phyloP scores from a whole-genome alignment of 2,888 invertebrate genomes.

The Drosophila cracens region DNA sequence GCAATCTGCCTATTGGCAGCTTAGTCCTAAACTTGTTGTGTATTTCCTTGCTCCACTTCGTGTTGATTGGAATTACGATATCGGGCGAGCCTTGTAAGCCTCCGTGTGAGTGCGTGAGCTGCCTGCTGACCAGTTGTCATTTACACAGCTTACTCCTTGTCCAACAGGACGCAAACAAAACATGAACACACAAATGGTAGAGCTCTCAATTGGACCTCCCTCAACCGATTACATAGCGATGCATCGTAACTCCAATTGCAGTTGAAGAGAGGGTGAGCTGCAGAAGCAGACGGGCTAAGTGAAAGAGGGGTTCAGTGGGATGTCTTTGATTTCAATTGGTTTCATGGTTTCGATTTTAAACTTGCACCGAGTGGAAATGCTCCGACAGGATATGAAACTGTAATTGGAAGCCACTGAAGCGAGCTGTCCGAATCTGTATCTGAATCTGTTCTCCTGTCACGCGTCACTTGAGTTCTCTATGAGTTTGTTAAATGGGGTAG shows the following conservation, averaged over 20 bases:
- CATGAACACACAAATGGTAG: conserved; percentile 30
- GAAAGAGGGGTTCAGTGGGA: conserved; percentile 6
- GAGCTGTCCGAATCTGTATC: conserved; percentile 39
- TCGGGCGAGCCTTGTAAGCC: conserved; percentile 40
- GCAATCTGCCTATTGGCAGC: conserved; percentile 20
- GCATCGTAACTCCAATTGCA: conserved; percentile 38
- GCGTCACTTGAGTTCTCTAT: conserved; percentile 19
- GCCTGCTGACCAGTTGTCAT: conserved; percentile 33
- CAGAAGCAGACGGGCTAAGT: neutral
- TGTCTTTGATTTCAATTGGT: conserved; percentile 61
- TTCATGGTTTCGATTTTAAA: conserved; percentile 45
- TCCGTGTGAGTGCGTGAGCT: conserved; percentile 42
- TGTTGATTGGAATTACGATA: conserved; percentile 53
- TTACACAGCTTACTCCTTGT: conserved; percentile 64
- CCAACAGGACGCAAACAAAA: conserved; percentile 49
- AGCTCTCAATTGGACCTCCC: conserved; percentile 49
- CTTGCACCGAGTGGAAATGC: conserved; percentile 36
- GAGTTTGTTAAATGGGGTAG: neutral
- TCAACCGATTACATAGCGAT: conserved; percentile 22
- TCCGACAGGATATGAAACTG: conserved; percentile 57
- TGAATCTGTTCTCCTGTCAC: conserved; percentile 16
- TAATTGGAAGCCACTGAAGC: conserved; percentile 63
- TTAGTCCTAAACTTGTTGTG: conserved; percentile 29
- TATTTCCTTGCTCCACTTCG: conserved; percentile 7
- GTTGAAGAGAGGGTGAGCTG: neutral